Evolutionary conservation across 2,113 vertebrate genomes (phyloP).

Genomic region (Empidonax traillii): DNA sequence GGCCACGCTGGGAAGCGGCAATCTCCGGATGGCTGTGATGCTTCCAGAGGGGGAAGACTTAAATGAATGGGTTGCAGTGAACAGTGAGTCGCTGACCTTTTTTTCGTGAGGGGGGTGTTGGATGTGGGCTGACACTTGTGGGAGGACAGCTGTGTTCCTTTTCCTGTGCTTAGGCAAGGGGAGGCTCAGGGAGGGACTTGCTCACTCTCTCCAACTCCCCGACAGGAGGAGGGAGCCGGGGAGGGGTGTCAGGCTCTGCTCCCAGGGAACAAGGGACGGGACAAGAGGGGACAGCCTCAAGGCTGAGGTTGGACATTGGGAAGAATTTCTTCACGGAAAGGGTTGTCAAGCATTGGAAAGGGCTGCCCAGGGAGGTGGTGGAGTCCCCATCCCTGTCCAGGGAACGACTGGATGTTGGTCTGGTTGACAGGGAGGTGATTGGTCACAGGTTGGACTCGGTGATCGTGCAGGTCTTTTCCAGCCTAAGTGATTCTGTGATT

Average conservation of each 20-base stretch:
- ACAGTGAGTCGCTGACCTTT: conserved; percentile 76
- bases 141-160: neutral
- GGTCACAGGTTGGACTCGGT: neutral
- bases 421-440: neutral
- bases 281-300: neutral
- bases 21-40: conserved; percentile 87
- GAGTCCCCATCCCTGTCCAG: neutral
- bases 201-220: neutral
- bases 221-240: neutral
- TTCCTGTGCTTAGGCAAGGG: neutral
- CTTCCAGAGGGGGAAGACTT: conserved; percentile 86
- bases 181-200: too few species aligned
- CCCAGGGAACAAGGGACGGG: neutral
- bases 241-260: neutral
- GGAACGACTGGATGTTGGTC: neutral
- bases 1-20: conserved; percentile 86
- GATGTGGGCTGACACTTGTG: neutral
- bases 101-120: rapidly evolving
- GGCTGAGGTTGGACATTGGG: neutral
- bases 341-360: rapidly evolving
- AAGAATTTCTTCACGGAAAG: too few species aligned
- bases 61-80: conserved; percentile 88
- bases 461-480: neutral
- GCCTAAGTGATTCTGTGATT: neutral
- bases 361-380: neutral